Conservation (phyloP, 92 coral and sea anemone species). For the Blastomussa wellsi region DNA sequence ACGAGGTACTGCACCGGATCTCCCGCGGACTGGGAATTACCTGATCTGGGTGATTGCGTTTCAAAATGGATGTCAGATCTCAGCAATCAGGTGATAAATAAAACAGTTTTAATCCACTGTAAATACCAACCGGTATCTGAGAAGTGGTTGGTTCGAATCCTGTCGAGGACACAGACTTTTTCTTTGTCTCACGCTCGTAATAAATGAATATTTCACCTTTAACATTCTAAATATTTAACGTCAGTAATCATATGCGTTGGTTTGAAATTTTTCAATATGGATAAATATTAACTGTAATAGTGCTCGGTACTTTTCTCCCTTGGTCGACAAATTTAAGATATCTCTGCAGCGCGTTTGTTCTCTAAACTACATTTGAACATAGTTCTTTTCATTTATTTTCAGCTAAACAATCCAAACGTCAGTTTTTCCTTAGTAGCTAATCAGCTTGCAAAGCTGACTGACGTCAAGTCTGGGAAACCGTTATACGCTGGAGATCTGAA, state of each 20-base stretch:
- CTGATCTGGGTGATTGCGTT: conserved; percentile 60
- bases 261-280: too few species aligned
- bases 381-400: not conserved
- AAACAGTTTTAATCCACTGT: too few species aligned
- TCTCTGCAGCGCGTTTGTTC: not conserved
- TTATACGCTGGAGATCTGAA: conserved; percentile 81
- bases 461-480: conserved; percentile 41
- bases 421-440: conserved; percentile 56
- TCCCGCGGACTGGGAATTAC: conserved; percentile 52
- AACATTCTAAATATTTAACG: too few species aligned
- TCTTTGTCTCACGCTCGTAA: too few species aligned
- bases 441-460: conserved; percentile 69
- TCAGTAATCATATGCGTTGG: too few species aligned
- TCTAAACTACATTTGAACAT: not conserved
- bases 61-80: conserved; percentile 65
- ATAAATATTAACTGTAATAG: too few species aligned
- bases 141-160: too few species aligned
- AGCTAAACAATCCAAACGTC: conserved; percentile 54
- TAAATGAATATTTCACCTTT: too few species aligned
- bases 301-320: too few species aligned
- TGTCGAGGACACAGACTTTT: too few species aligned
- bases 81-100: conserved; percentile 35
- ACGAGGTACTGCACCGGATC: conserved; percentile 46
- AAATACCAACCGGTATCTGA: too few species aligned
- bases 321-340: too few species aligned